A percentile compares a stretch with the other conserved stretches of the same genome.
Conservation (phyloP, 1,140 invertebrate species). For the Platyura marginata region DNA sequence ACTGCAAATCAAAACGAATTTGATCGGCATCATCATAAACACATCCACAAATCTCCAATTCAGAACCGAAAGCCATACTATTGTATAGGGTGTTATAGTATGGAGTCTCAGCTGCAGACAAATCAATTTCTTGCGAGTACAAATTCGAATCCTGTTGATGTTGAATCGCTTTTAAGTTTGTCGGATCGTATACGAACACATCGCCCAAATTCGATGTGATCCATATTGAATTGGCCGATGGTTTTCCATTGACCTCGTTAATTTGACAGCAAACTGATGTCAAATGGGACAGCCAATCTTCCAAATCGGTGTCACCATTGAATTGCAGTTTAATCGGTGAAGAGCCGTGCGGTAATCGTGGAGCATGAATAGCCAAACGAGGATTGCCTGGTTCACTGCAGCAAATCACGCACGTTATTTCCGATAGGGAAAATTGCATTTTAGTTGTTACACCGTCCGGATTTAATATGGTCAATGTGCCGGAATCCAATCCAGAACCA, state of each 20-base stretch:
- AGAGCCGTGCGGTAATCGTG: slow-evolving; percentile 31
- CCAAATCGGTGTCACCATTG: slow-evolving; percentile 57
- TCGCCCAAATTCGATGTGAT: slow-evolving; percentile 58
- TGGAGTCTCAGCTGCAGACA: slow-evolving; percentile 45
- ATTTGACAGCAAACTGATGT: slow-evolving; percentile 52
- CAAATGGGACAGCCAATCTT: slow-evolving; percentile 69
- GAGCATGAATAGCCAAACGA: slow-evolving; percentile 48
- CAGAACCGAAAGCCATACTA: slow-evolving; percentile 35
- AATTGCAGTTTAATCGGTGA: slow-evolving; percentile 49
- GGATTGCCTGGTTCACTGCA: slow-evolving; percentile 60
- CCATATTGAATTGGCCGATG: slow-evolving; percentile 55
- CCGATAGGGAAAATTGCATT: slow-evolving; percentile 30
- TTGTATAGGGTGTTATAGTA: slow-evolving; percentile 30
- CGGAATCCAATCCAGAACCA: slow-evolving; percentile 37
- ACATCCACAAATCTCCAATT: slow-evolving; percentile 44
- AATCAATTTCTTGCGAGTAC: slow-evolving; percentile 46
- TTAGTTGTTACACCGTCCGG: slow-evolving; percentile 51
- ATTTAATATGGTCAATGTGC: slow-evolving; percentile 57
- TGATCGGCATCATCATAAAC: slow-evolving; percentile 51
- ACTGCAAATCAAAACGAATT: slow-evolving; percentile 56
- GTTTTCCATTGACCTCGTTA: slow-evolving; percentile 43
- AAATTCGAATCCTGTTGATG: slow-evolving; percentile 26
- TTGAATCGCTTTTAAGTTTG: slow-evolving; percentile 23
- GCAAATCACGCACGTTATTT: slow-evolving; percentile 53
- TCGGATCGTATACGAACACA: slow-evolving; percentile 58